Percentiles rank a stretch among this genome's conserved stretches.
These are phyloP conservation scores for Aplochiton taeniatus DNA, from an alignment of 2,797 vertebrate genomes.

Conservation along the genomic window DNA sequence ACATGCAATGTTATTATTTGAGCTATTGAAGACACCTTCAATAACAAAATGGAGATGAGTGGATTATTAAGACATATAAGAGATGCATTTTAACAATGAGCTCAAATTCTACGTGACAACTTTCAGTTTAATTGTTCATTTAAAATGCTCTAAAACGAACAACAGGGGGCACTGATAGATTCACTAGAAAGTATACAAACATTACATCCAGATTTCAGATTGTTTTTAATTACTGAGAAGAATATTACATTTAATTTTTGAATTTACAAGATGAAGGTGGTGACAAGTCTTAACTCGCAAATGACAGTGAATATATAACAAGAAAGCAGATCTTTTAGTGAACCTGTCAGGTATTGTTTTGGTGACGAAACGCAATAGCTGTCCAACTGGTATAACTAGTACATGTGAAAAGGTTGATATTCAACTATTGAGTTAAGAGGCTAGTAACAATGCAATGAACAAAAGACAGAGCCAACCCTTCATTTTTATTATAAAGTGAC, in stretches of 20 bases:
- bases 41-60: no score
- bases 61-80: no score
- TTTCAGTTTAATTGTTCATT: background rate
- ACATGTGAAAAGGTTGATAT: background rate
- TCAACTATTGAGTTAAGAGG: slow-evolving; percentile 9
- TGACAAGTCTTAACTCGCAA: no score
- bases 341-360: background rate
- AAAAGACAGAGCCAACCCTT: slow-evolving; percentile 2
- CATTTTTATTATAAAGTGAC: slow-evolving; percentile 18
- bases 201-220: slow-evolving; percentile 24
- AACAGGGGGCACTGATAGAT: background rate
- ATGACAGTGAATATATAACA: background rate
- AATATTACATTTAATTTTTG: slow-evolving; percentile 17
- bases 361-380: slow-evolving; percentile 1
- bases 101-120: background rate
- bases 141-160: background rate
- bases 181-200: slow-evolving; percentile 4
- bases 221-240: slow-evolving; percentile 56
- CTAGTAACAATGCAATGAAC: slow-evolving; percentile 5
- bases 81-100: no score
- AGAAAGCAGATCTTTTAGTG: slow-evolving; percentile 12
- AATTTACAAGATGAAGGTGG: slow-evolving; percentile 1
- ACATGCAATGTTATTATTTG: no score
- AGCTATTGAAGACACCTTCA: no score
- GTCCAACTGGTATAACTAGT: no score